Conservation (phyloP, 2,113 vertebrate genomes). For the Scolopax mira region DNA sequence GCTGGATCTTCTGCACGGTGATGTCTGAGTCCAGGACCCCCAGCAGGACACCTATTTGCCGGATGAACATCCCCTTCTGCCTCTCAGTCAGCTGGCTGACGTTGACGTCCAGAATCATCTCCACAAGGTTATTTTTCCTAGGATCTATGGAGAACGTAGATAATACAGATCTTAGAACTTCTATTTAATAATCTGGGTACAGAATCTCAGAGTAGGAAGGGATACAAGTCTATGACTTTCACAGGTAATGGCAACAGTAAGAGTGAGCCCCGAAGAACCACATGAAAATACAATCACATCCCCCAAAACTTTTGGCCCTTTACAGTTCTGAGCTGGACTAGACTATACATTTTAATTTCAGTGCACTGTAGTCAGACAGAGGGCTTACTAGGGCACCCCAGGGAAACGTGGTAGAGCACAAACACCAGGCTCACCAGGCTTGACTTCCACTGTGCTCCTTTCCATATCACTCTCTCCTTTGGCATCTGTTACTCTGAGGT, state of each 20-base stretch:
- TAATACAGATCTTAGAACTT: background rate
- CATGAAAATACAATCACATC: background rate
- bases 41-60: conserved; percentile 93
- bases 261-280: background rate
- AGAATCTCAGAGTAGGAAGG: background rate
- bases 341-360: background rate
- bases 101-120: conserved; percentile 90
- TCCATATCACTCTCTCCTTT: conserved; percentile 90
- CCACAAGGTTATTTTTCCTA: conserved; percentile 90
- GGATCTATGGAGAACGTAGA: conserved; percentile 74
- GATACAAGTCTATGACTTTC: background rate
- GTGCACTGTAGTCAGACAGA: background rate
- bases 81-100: conserved; percentile 90
- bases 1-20: conserved; percentile 89
- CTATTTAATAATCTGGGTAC: background rate
- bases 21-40: conserved; percentile 96
- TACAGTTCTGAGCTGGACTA: background rate
- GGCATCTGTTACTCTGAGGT: conserved; percentile 90
- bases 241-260: background rate
- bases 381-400: background rate
- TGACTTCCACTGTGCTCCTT: conserved; percentile 87
- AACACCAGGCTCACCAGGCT: conserved; percentile 78
- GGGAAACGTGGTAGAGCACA: background rate
- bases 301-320: background rate
- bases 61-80: conserved; percentile 95